Percentiles rank a stretch among this genome's conserved stretches.
Evolutionary conservation across 2,113 vertebrate genomes (phyloP).

Genomic region (Phasianus colchicus): DNA sequence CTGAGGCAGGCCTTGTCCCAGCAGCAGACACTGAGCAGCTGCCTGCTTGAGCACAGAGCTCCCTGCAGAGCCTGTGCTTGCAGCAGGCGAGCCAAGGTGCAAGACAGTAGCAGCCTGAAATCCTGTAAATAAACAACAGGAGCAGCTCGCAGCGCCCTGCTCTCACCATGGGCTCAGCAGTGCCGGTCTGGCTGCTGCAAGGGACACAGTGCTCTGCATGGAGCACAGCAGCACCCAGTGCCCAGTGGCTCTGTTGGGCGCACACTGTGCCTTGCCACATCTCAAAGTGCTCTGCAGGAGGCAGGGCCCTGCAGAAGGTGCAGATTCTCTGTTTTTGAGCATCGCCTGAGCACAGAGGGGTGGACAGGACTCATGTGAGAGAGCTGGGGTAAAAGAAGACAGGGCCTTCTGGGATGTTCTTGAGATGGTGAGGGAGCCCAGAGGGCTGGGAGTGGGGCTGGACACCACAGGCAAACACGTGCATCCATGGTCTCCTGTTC

Average conservation of each 20-base stretch:
- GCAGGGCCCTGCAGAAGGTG: neutral
- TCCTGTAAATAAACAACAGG: neutral
- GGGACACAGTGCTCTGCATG: neutral
- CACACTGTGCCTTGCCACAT: neutral
- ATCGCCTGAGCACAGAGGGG: fast-evolving
- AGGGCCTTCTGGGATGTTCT: neutral
- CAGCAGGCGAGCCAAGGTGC: constrained; percentile 26
- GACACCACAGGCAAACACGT: fast-evolving
- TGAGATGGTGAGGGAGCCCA: neutral
- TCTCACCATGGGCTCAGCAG: neutral
- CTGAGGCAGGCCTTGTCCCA: neutral
- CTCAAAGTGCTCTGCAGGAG: fast-evolving
- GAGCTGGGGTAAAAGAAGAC: neutral
- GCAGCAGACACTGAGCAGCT: constrained; percentile 11
- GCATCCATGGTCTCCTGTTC: neutral
- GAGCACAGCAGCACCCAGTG: fast-evolving
- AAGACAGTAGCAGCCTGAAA: constrained; percentile 27
- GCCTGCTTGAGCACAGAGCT: neutral
- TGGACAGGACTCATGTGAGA: neutral
- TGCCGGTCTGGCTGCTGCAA: neutral
- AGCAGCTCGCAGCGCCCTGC: neutral
- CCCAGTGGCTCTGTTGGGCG: neutral
- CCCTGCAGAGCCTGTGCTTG: neutral
- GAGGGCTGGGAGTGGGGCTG: neutral
- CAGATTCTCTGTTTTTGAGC: neutral